A percentile compares a stretch with the other conserved stretches of the same genome.
These are phyloP conservation scores for Acrocephalus scirpaceus DNA, from an alignment of 2,797 vertebrate species.

Conservation along the genomic window DNA sequence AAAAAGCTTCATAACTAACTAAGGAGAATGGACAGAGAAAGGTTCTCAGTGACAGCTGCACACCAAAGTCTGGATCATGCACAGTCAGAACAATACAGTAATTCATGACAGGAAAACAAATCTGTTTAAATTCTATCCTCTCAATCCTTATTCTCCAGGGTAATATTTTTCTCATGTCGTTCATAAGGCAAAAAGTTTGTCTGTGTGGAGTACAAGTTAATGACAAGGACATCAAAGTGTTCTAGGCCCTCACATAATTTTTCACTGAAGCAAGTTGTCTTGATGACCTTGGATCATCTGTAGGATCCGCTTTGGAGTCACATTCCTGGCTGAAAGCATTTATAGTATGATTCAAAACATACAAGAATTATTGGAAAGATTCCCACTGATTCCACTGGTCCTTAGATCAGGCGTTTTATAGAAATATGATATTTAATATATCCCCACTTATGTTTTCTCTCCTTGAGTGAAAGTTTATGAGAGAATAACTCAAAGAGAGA, in stretches of 20 bases:
- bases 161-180: neutral
- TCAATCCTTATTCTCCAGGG: neutral
- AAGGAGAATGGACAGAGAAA: neutral
- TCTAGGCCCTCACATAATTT: neutral
- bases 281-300: neutral
- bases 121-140: neutral
- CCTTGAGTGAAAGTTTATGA: neutral
- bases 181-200: neutral
- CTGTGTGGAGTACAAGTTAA: neutral
- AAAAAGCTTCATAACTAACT: conserved; percentile 33
- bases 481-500: neutral
- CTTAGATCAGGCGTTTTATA: neutral
- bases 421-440: neutral
- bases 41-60: neutral
- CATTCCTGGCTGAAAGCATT: neutral
- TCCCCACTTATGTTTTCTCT: neutral
- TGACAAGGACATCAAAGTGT: neutral
- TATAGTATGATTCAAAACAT: neutral
- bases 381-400: neutral
- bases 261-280: neutral
- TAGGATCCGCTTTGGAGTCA: neutral
- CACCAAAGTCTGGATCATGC: neutral
- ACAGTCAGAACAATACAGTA: neutral
- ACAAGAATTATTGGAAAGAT: neutral
- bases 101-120: neutral